Evolutionary conservation across 2,888 invertebrate genomes (phyloP).

Genomic region (Catocala fraxini): DNA sequence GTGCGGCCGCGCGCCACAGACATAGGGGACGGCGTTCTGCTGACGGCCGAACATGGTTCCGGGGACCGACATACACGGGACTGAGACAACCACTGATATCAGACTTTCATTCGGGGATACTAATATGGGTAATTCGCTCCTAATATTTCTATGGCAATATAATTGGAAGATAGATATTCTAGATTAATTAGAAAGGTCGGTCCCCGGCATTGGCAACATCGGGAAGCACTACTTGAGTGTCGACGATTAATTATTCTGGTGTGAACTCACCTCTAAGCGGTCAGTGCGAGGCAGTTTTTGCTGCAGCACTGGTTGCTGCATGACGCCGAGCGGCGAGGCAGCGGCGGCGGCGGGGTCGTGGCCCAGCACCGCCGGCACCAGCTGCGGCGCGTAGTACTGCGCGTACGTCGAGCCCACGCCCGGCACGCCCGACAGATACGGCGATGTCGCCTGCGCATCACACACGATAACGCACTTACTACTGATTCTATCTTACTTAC

Average conservation of each 20-base stretch:
- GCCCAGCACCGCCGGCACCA: conserved; percentile 96
- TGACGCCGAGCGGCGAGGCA: conserved; percentile 94
- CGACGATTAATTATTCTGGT: conserved; percentile 59
- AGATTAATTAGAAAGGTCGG: conserved; percentile 55
- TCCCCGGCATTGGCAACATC: conserved; percentile 74
- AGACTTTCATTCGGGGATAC: not conserved
- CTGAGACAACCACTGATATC: conserved; percentile 18
- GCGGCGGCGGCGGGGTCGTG: conserved; percentile 93
- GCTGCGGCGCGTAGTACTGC: conserved; percentile 96
- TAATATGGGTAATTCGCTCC: conserved; percentile 7
- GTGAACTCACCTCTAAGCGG: conserved; percentile 95
- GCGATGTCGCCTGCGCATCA: conserved; percentile 92
- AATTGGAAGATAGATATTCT: not conserved
- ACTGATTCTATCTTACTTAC: not conserved
- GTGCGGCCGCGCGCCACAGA: conserved; percentile 72
- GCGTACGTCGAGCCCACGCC: conserved; percentile 96
- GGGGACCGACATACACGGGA: conserved; percentile 67
- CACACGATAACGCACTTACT: conserved; percentile 49
- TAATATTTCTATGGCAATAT: conserved; percentile 1
- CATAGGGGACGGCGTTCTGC: conserved; percentile 72
- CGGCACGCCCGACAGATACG: conserved; percentile 96
- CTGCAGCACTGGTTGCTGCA: conserved; percentile 95
- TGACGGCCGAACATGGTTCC: conserved; percentile 65
- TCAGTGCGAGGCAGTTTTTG: conserved; percentile 98
- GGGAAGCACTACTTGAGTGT: conserved; percentile 73